Percentiles rank a stretch among this genome's conserved stretches.
These are phyloP conservation scores for Triplophysa siluroides DNA, from an alignment of 2,113 vertebrate genomes.

Conservation along the genomic window DNA sequence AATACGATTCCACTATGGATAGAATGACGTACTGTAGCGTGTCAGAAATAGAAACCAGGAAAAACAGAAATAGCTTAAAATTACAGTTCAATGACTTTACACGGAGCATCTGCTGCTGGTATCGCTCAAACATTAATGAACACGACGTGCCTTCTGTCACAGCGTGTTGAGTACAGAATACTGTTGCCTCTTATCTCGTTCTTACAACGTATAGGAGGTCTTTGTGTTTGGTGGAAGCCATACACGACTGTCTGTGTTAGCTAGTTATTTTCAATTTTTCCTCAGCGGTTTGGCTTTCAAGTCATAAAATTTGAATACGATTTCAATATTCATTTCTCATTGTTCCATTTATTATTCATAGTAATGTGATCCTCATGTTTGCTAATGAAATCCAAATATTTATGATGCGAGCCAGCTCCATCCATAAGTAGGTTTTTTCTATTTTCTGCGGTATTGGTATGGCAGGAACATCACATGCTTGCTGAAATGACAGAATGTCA, in stretches of 20 bases:
- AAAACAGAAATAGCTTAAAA: not conserved
- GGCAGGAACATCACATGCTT: conserved; percentile 44
- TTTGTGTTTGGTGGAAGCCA: conserved; percentile 9
- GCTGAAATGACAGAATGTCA: conserved; percentile 49
- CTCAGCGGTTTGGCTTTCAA: conserved; percentile 52
- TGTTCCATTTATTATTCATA: conserved; percentile 50
- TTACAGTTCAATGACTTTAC: not conserved
- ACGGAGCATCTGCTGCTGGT: not conserved
- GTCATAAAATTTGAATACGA: conserved; percentile 50
- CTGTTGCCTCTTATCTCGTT: conserved; percentile 5
- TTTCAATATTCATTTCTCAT: conserved; percentile 45
- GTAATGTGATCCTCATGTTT: conserved; percentile 46
- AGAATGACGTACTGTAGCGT: not conserved
- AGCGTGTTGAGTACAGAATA: conserved; percentile 13
- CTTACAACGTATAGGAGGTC: conserved; percentile 5
- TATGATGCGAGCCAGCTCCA: conserved; percentile 44
- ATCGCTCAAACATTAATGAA: conserved; percentile 16
- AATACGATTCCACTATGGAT: not conserved
- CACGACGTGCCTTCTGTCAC: not conserved
- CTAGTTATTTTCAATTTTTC: conserved; percentile 54
- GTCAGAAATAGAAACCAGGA: not conserved
- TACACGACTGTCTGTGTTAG: conserved; percentile 44
- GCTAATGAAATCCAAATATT: conserved; percentile 57
- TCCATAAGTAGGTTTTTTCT: conserved; percentile 45
- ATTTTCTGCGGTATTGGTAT: conserved; percentile 30